Conservation (phyloP, 2,888 invertebrate genomes). For the Ashinkailepas kermadecensis region DNA sequence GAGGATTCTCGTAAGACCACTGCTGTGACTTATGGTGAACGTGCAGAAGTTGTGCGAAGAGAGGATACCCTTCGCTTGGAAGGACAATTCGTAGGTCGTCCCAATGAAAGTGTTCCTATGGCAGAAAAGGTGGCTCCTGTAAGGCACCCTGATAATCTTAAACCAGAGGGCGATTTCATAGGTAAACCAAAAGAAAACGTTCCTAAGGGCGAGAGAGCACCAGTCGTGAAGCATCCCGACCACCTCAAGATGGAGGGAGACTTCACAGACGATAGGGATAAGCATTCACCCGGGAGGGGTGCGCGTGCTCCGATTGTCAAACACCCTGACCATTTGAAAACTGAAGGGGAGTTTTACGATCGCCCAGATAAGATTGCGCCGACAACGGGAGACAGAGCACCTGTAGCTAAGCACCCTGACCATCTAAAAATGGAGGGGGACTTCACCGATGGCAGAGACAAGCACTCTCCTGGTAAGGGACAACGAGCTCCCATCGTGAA, state of each 20-base stretch:
- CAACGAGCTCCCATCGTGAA: conserved; percentile 38
- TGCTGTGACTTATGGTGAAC: conserved; percentile 30
- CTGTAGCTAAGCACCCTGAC: conserved; percentile 28
- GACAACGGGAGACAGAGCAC: conserved; percentile 26
- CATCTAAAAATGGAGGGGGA: conserved; percentile 8
- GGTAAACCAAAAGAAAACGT: not conserved
- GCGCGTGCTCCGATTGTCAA: conserved; percentile 38
- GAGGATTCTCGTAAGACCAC: not conserved
- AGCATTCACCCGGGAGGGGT: conserved; percentile 35
- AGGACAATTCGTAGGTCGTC: conserved; percentile 39
- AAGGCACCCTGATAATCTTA: conserved; percentile 28
- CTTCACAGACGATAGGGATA: conserved; percentile 38
- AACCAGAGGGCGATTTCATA: too few relatives aligned
- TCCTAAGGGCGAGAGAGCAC: conserved; percentile 42
- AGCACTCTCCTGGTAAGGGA: conserved; percentile 38
- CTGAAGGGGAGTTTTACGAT: conserved; percentile 44
- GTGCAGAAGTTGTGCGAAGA: conserved; percentile 38
- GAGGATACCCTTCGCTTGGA: conserved; percentile 51
- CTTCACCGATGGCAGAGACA: too few relatives aligned
- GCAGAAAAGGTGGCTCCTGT: conserved; percentile 28
- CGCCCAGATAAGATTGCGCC: conserved; percentile 27
- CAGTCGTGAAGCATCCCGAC: conserved; percentile 38
- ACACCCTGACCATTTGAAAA: conserved; percentile 37
- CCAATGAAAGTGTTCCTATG: conserved; percentile 26
- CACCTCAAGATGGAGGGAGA: conserved; percentile 30